These are phyloP conservation scores for Rhinoderma darwinii DNA, from an alignment of 2,113 vertebrate species.

Conservation along the genomic window DNA sequence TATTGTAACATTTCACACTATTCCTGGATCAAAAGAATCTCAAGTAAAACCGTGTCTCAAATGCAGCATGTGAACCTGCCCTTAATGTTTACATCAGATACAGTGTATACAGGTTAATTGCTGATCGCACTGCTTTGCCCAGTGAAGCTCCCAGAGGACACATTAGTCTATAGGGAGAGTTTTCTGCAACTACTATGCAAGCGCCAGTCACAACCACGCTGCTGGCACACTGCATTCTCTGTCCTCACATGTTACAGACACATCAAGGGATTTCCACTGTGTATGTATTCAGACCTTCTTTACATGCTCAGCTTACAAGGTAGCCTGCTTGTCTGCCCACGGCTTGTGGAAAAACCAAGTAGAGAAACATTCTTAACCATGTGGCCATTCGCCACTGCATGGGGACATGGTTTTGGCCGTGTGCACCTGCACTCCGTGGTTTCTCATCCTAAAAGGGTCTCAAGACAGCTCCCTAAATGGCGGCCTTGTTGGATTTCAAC, in stretches of 20 bases:
- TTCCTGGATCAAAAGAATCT: no score
- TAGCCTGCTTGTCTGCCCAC: neutral
- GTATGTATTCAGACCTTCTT: neutral
- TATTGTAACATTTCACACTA: no score
- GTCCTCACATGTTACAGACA: neutral
- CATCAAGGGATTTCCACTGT: neutral
- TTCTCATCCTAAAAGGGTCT: no score
- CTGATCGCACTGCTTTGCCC: neutral
- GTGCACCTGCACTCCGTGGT: no score
- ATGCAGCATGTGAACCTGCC: neutral
- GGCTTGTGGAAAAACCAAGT: neutral
- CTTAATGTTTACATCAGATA: neutral
- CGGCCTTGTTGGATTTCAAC: no score
- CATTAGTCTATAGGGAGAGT: conserved; percentile 11
- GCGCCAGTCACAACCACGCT: neutral
- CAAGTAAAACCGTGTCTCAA: no score
- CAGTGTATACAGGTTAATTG: neutral
- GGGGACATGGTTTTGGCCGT: no score
- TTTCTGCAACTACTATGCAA: neutral
- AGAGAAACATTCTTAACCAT: neutral
- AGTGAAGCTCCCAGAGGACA: neutral
- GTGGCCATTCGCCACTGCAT: no score
- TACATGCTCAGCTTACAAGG: no score
- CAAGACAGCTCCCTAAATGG: no score
- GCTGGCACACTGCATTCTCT: neutral